Conservation (phyloP, 2,797 vertebrate species). For the Odontamblyopus lacepedii region DNA sequence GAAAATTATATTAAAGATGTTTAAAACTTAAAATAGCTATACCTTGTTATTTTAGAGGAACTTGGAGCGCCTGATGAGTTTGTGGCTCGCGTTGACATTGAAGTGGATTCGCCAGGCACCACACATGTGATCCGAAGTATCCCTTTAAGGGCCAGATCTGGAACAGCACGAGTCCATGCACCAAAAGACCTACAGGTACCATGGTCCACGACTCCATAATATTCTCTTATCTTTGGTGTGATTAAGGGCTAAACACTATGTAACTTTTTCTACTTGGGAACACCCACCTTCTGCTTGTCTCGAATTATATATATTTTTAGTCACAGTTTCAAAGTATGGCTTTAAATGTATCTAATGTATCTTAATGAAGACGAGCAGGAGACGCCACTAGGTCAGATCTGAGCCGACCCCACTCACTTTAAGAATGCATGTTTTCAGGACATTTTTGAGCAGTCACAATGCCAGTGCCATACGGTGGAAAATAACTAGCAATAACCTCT, state of each 20-base stretch:
- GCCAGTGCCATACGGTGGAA: no score
- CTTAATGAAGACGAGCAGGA: no score
- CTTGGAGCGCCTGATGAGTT: slow-evolving; percentile 87
- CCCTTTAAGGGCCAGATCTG: slow-evolving; percentile 85
- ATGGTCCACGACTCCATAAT: no score
- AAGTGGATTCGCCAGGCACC: slow-evolving; percentile 91
- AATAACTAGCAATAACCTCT: no score
- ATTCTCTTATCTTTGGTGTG: not conserved
- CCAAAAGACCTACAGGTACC: slow-evolving; percentile 91
- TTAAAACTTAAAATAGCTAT: no score
- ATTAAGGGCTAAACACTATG: not conserved
- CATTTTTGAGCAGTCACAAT: no score
- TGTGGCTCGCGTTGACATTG: slow-evolving; percentile 88
- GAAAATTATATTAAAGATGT: not conserved
- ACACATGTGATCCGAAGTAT: slow-evolving; percentile 86
- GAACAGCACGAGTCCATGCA: slow-evolving; percentile 89
- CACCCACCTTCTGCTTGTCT: not conserved
- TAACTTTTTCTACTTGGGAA: not conserved
- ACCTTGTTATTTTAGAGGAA: slow-evolving; percentile 65
- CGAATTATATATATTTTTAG: not conserved
- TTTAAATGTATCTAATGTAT: no score
- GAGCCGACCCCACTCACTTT: no score
- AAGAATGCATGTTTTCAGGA: not conserved
- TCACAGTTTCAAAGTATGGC: no score
- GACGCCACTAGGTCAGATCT: no score